Percentiles rank a stretch among this genome's conserved stretches.
phyloP scores from a whole-genome alignment of 1,140 invertebrate species.

The Rhagoletis pomonella region DNA sequence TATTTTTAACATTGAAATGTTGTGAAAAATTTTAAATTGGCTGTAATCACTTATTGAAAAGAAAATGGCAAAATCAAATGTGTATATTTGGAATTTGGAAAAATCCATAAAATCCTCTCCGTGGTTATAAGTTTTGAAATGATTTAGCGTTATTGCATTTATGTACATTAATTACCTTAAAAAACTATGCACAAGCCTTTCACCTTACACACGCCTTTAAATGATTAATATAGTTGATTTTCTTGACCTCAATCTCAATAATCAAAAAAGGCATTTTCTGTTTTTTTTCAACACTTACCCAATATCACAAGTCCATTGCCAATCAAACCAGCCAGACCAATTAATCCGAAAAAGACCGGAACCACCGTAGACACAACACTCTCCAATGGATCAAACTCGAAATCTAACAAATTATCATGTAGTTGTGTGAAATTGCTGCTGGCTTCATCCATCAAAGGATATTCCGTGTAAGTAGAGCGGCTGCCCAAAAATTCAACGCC shows the following conservation, averaged over 20 bases:
- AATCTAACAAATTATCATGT: conserved; percentile 56
- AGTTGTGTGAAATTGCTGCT: not conserved
- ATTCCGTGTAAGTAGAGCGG: not conserved
- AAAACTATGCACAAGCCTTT: no score
- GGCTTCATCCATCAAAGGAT: not conserved
- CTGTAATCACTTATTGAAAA: no score
- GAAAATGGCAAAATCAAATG: no score
- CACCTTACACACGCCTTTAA: no score
- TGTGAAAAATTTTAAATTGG: no score
- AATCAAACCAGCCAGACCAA: conserved; percentile 89
- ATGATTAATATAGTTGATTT: no score
- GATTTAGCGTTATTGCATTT: no score
- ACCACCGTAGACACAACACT: conserved; percentile 83
- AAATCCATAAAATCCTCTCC: no score
- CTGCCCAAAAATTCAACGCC: not conserved
- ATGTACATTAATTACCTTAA: no score
- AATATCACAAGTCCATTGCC: conserved; percentile 91
- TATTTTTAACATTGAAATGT: no score
- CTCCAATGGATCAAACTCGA: conserved; percentile 65
- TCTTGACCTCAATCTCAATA: not conserved
- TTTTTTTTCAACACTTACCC: conserved; percentile 63
- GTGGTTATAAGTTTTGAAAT: no score
- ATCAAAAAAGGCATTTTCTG: not conserved
- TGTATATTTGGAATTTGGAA: no score
- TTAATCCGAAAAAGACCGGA: conserved; percentile 90